A percentile compares a stretch with the other conserved stretches of the same genome.
Conservation (phyloP, 2,888 invertebrate genomes). For the Tetanocera ferruginea region DNA sequence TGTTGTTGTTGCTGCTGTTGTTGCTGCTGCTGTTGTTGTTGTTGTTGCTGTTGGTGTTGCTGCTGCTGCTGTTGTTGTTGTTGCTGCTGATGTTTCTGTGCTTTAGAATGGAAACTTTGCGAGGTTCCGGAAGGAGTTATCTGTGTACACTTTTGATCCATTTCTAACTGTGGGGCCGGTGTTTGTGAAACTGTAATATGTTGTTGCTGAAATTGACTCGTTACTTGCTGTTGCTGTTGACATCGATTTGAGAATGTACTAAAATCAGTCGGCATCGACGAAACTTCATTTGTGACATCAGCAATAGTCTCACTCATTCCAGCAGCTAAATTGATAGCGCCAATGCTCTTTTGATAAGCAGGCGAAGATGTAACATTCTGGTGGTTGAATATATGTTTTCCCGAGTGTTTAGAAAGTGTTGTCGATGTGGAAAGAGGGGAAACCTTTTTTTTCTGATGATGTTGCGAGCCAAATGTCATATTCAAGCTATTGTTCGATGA, state of each 20-base stretch:
- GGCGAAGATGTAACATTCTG: constrained; percentile 21
- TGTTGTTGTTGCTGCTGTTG: constrained; percentile 7
- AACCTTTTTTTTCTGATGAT: constrained; percentile 20
- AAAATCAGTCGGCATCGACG: constrained; percentile 37
- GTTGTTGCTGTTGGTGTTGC: constrained; percentile 38
- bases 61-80: constrained; percentile 41
- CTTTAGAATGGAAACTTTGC: not conserved
- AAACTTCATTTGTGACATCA: not conserved
- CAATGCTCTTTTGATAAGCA: constrained; percentile 31
- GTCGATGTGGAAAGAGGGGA: constrained; percentile 9
- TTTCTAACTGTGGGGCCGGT: not conserved
- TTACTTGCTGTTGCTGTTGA: constrained; percentile 28
- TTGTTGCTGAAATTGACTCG: constrained; percentile 44
- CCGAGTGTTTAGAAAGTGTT: not conserved
- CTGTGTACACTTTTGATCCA: not conserved
- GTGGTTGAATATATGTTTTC: constrained; percentile 27
- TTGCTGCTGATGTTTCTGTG: constrained; percentile 35
- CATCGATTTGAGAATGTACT: constrained; percentile 39
- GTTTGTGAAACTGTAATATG: constrained; percentile 7
- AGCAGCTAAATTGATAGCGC: not conserved
- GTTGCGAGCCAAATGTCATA: constrained; percentile 23
- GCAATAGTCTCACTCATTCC: not conserved
- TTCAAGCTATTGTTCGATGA: constrained; percentile 36
- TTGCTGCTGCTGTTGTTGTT: not conserved
- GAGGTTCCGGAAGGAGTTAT: constrained; percentile 19